These are phyloP conservation scores for Napeogenes inachia DNA, from an alignment of 2,888 invertebrate genomes.

Conservation along the genomic window DNA sequence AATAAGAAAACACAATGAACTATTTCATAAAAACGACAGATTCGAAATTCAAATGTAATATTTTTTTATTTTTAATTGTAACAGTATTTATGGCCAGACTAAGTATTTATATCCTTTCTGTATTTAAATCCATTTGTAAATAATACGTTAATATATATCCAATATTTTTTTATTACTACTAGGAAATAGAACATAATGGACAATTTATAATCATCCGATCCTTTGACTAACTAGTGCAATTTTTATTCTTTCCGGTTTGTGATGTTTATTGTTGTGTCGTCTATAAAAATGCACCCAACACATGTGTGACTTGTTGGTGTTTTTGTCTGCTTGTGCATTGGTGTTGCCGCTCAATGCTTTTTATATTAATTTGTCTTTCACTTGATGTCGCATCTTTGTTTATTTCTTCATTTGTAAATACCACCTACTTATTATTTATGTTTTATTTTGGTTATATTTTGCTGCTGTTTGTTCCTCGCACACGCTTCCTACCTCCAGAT, in stretches of 20 bases:
- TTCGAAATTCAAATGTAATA: no score
- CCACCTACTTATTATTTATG: slow-evolving; percentile 19
- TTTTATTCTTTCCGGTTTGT: slow-evolving; percentile 47
- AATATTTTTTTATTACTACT: no score
- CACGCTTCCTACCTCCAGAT: slow-evolving; percentile 55
- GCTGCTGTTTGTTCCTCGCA: slow-evolving; percentile 30
- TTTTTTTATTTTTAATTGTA: no score
- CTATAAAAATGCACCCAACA: slow-evolving; percentile 37
- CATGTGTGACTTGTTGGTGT: slow-evolving; percentile 60
- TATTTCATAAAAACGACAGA: no score
- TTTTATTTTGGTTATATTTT: slow-evolving; percentile 26
- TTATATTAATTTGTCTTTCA: slow-evolving; percentile 39
- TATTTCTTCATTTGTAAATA: slow-evolving; percentile 32
- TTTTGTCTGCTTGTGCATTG: slow-evolving; percentile 47
- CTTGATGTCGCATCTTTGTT: slow-evolving; percentile 50
- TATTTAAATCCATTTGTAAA: slow-evolving; percentile 6
- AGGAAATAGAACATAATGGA: not conserved
- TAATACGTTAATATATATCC: no score
- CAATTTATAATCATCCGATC: not conserved
- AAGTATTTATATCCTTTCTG: no score
- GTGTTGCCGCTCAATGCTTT: slow-evolving; percentile 28
- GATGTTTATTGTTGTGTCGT: slow-evolving; percentile 69
- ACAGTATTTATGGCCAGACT: no score
- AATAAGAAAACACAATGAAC: no score
- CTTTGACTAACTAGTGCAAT: slow-evolving; percentile 28